A percentile compares a stretch with the other conserved stretches of the same genome.
These are phyloP conservation scores for Habrosyne pyritoides DNA, from an alignment of 2,888 invertebrate species.

Conservation along the genomic window DNA sequence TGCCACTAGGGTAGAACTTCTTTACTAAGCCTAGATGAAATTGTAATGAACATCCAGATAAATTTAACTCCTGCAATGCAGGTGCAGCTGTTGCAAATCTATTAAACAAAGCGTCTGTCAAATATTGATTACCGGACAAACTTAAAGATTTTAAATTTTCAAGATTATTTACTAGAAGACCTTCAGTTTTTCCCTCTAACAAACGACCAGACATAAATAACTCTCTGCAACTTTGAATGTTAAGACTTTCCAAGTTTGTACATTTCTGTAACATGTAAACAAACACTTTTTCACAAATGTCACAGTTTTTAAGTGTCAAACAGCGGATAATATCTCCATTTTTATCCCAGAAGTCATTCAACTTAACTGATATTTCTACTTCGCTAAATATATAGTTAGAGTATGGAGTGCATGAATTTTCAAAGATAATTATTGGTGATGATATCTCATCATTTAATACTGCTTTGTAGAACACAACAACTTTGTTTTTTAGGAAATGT, in stretches of 20 bases:
- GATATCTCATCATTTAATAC: conserved; percentile 60
- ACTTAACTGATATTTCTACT: conserved; percentile 79
- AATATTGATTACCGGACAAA: conserved; percentile 86
- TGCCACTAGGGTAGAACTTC: conserved; percentile 85
- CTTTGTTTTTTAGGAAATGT: conserved; percentile 80
- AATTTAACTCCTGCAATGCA: conserved; percentile 83
- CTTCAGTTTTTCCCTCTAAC: conserved; percentile 84
- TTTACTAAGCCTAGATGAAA: conserved; percentile 87
- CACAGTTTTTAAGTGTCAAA: conserved; percentile 83
- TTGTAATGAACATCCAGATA: conserved; percentile 87
- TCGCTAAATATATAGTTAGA: conserved; percentile 80
- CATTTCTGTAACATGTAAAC: conserved; percentile 83
- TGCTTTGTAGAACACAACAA: conserved; percentile 74
- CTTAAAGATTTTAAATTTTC: conserved; percentile 83
- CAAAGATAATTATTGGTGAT: conserved; percentile 3
- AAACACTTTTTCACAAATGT: conserved; percentile 86
- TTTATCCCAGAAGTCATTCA: conserved; percentile 81
- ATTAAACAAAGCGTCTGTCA: conserved; percentile 89
- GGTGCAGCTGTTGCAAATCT: conserved; percentile 85
- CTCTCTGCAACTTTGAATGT: conserved; percentile 86
- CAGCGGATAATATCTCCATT: conserved; percentile 82
- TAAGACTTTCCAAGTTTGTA: conserved; percentile 82
- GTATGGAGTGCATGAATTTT: conserved; percentile 41
- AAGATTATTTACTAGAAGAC: conserved; percentile 70
- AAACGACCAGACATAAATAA: conserved; percentile 89